Conservation (phyloP, 2,888 invertebrate species). For the Xylocampa areola region DNA sequence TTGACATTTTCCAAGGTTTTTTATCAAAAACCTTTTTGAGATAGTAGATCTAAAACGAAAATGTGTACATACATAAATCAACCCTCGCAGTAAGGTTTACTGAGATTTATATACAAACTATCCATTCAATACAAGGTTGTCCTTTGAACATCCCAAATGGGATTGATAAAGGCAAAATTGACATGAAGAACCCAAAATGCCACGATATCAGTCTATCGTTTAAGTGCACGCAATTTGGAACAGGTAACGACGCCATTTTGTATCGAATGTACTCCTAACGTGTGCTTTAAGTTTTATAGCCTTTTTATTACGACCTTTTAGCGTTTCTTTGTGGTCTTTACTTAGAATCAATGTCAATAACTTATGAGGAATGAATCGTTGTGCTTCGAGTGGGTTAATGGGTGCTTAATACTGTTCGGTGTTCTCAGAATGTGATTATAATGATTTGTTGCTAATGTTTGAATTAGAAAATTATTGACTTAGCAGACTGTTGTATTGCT, state of each 20-base stretch:
- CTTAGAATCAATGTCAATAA: constrained; percentile 63
- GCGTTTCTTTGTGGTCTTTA: constrained; percentile 53
- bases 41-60: constrained; percentile 7
- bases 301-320: constrained; percentile 59
- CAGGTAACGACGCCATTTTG: constrained; percentile 70
- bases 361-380: constrained; percentile 33
- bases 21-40: background rate
- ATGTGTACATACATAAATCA: constrained; percentile 7
- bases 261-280: constrained; percentile 62
- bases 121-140: constrained; percentile 28
- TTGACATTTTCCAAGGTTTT: background rate
- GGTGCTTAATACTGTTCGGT: constrained; percentile 26
- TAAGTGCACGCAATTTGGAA: constrained; percentile 64
- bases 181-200: constrained; percentile 46
- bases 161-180: constrained; percentile 34
- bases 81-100: background rate
- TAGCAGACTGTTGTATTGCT: too few species aligned
- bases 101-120: background rate
- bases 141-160: constrained; percentile 36
- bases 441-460: constrained; percentile 10
- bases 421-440: constrained; percentile 22
- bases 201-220: constrained; percentile 49
- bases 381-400: constrained; percentile 20
- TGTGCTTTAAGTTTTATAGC: constrained; percentile 63
- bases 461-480: too few species aligned